phyloP scores from a whole-genome alignment of 2,888 invertebrate species.

The Lobophora halterata region DNA sequence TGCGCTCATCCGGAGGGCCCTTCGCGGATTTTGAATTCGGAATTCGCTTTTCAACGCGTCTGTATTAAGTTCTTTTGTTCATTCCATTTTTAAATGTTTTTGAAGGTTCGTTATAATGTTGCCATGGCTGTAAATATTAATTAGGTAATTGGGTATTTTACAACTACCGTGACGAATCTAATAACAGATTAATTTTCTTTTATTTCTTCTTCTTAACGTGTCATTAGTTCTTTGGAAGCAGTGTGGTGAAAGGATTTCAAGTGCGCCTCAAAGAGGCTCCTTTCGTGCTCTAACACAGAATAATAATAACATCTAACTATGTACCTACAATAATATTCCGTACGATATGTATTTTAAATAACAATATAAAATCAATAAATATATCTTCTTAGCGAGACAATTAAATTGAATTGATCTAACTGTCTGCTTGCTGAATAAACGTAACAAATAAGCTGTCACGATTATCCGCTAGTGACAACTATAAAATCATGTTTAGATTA shows the following conservation, averaged over 20 bases:
- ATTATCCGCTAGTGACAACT: constrained; percentile 29
- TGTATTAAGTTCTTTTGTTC: constrained; percentile 24
- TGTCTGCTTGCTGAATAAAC: no score
- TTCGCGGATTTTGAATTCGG: constrained; percentile 45
- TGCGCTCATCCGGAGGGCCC: constrained; percentile 64
- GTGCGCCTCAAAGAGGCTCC: no score
- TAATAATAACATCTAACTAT: no score
- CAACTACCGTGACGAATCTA: not conserved
- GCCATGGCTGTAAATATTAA: not conserved
- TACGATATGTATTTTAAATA: no score
- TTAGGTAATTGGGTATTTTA: not conserved
- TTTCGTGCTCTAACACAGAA: no score
- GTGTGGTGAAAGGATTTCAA: no score
- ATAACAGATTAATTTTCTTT: no score
- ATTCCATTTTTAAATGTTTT: constrained; percentile 17
- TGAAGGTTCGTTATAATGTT: not conserved
- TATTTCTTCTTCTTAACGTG: no score
- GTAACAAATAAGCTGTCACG: constrained; percentile 20
- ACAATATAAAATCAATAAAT: no score
- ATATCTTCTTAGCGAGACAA: not conserved
- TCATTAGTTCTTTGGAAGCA: no score
- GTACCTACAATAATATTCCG: no score
- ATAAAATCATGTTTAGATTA: constrained; percentile 57
- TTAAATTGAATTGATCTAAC: no score
- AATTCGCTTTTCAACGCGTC: constrained; percentile 26